Percentiles rank a stretch among this genome's conserved stretches.
Conservation (phyloP, 2,888 invertebrate species). For the Kryphioiulus occultus region DNA sequence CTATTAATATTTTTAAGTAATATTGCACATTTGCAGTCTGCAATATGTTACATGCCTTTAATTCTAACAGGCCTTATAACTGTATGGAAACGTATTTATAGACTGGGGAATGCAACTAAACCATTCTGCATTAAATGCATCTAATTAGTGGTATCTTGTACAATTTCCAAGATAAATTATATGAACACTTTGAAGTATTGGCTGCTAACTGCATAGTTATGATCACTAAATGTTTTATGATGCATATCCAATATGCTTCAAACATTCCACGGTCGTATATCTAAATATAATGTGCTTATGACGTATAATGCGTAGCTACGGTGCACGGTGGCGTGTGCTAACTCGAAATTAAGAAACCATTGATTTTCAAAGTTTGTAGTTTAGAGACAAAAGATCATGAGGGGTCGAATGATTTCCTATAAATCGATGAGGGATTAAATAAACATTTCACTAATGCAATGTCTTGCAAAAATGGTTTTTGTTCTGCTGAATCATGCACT, state of each 20-base stretch:
- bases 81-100: too few relatives aligned
- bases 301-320: not conserved
- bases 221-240: not conserved
- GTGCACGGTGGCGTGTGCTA: not conserved
- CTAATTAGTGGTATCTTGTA: not conserved
- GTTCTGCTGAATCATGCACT: too few relatives aligned
- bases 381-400: too few relatives aligned
- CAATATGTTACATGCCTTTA: too few relatives aligned
- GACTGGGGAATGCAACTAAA: not conserved
- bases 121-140: not conserved
- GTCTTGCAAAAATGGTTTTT: too few relatives aligned
- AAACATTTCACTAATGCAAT: too few relatives aligned
- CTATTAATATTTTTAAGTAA: too few relatives aligned
- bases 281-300: not conserved
- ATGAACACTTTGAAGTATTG: not conserved
- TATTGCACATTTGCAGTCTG: too few relatives aligned
- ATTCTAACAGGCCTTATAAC: too few relatives aligned
- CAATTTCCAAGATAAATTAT: not conserved
- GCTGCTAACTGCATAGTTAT: not conserved
- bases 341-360: not conserved
- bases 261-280: not conserved
- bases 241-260: not conserved
- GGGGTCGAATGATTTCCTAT: too few relatives aligned
- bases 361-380: too few relatives aligned
- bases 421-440: too few relatives aligned